Conservation (phyloP, 2,113 vertebrate genomes). For the Fukomys damarensis region DNA sequence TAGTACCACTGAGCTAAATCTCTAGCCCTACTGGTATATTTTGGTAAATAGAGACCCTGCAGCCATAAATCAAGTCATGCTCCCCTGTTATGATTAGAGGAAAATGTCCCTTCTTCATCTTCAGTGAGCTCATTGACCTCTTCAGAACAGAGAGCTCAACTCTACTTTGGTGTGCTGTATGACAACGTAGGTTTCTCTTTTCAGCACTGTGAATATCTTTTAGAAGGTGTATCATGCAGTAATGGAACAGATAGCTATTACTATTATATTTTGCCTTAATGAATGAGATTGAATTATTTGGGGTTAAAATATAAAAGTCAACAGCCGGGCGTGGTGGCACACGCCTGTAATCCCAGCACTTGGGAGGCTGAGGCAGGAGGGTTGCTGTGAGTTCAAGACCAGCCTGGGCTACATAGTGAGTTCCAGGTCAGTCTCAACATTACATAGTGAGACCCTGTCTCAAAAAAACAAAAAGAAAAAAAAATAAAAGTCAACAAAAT, state of each 20-base stretch:
- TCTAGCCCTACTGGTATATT: not conserved
- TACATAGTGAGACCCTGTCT: too few relatives aligned
- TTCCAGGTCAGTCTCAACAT: too few relatives aligned
- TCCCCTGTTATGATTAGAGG: not conserved
- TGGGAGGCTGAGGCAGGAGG: too few relatives aligned
- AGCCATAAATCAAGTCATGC: not conserved
- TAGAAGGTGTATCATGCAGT: too few relatives aligned
- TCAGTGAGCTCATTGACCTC: not conserved
- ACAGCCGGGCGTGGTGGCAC: too few relatives aligned
- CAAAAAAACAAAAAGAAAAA: too few relatives aligned
- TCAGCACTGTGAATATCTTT: not conserved
- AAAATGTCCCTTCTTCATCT: not conserved
- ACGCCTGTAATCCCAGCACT: too few relatives aligned
- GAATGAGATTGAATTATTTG: slow-evolving; percentile 5
- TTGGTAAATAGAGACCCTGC: not conserved
- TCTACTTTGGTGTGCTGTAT: not conserved
- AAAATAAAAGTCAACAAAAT: not conserved
- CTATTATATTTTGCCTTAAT: not conserved
- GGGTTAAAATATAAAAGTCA: not conserved
- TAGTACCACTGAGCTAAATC: too few relatives aligned
- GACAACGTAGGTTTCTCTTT: not conserved
- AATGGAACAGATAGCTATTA: not conserved
- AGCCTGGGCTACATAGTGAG: too few relatives aligned
- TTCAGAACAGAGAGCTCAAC: not conserved
- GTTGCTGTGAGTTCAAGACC: too few relatives aligned